Percentiles rank a stretch among this genome's conserved stretches.
Conservation (phyloP, 2,888 invertebrate species). For the Pollenia griseotomentosa region DNA sequence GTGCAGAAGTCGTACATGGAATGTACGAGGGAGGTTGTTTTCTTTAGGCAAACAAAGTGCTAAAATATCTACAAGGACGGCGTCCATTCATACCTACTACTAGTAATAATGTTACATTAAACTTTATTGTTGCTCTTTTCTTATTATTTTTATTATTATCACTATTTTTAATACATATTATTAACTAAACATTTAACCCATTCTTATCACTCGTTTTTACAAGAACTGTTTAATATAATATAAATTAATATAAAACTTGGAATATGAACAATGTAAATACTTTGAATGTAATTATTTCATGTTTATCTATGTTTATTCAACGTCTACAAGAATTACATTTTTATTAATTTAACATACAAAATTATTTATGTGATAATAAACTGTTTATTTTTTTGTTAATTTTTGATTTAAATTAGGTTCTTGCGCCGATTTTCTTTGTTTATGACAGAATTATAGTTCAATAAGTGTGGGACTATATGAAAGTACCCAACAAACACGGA, state of each 20-base stretch:
- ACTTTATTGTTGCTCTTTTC: conserved; percentile 1
- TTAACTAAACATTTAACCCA: conserved; percentile 48
- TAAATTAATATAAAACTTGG: neutral
- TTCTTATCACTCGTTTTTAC: conserved; percentile 48
- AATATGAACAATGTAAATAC: conserved; percentile 26
- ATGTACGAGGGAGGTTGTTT: neutral
- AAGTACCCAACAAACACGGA: too few relatives aligned
- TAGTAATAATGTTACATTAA: conserved; percentile 31
- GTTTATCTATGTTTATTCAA: neutral
- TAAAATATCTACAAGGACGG: neutral
- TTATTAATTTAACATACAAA: too few relatives aligned
- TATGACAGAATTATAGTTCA: too few relatives aligned
- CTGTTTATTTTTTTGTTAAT: too few relatives aligned
- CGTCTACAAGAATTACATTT: neutral
- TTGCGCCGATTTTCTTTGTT: too few relatives aligned
- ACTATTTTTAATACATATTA: conserved; percentile 16
- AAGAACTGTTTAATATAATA: neutral
- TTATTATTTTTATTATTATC: conserved; percentile 44
- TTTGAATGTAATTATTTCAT: neutral
- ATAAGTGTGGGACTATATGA: too few relatives aligned
- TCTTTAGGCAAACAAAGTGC: neutral
- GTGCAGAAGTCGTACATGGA: conserved; percentile 1
- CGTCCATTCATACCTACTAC: neutral
- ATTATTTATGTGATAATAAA: too few relatives aligned
- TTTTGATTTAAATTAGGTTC: too few relatives aligned